Base-by-base conservation (phyloP, 2,888 invertebrate genomes). In the Gymnocheta viridis region DNA sequence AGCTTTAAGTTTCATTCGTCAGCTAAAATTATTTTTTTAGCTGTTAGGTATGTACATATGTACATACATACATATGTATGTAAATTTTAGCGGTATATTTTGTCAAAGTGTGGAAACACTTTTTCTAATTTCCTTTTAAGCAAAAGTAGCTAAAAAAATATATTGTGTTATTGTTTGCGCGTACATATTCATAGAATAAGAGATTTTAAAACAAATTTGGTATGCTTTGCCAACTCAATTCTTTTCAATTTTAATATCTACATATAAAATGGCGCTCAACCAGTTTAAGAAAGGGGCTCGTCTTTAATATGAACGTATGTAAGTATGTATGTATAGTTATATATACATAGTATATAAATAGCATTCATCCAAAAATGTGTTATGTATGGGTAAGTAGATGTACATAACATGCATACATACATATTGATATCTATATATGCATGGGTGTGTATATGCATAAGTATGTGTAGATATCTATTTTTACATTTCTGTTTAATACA, bases 251-350 rank as follows among this genome's bases (percentile, higher is more conserved):
- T 70, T 12, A 17, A 49, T 35, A 22, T 24, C 32, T 4, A 17
- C 10, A 2, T 6, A 5, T 29, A n/a, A 12, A 9, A 7, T 6
- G 2, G 17, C 4, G 10, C 14, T 56, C 17, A 79, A 51, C 35
- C 60, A 78, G 77, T 81, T 84, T 81, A 58, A 47, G 73, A 78
- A 84, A 78, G 84, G 69, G 84, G 84, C 84, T 84, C 84, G 84
- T 73, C 84, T 77, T 54, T 70, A 58, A 29, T 69, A 69, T 49
- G 51, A 19, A 49, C 51, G 12, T 35, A 22, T 22, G 19, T 32
- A 62, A 14, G n/a, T 32, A 44, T 19, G 19, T 10, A 49, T 12
- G 24, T 22, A 22, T 22, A 24, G 24, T 17, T 44, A 17, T 44
- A 17, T 4, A 10, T 44, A 38, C 3, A 14, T 38, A 14, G 12